Conservation (phyloP, 2,888 invertebrate species). For the Drosophila villosipedis region DNA sequence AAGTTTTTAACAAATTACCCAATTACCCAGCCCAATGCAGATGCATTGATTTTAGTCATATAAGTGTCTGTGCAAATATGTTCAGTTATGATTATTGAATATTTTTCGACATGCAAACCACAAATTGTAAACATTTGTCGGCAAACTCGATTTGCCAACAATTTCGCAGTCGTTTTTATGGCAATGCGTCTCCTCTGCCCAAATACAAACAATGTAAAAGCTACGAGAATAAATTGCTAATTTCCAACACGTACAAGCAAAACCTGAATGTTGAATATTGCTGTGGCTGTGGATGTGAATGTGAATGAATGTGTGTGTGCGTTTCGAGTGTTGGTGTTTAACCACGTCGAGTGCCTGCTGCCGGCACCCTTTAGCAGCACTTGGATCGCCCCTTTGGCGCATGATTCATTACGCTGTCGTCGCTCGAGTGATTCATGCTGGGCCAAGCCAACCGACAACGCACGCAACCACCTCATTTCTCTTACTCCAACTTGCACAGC, state of each 20-base stretch:
- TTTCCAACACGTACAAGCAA: conserved; percentile 62
- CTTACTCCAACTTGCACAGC: conserved; percentile 29
- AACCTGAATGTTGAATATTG: conserved; percentile 19
- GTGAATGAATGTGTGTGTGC: conserved; percentile 16
- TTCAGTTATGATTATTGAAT: conserved; percentile 44
- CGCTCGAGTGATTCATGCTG: conserved; percentile 67
- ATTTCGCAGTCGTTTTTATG: conserved; percentile 31
- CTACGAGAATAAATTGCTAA: conserved; percentile 64
- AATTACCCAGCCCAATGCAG: conserved; percentile 28
- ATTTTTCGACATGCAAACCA: conserved; percentile 39
- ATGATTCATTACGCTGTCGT: conserved; percentile 70
- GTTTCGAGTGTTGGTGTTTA: conserved; percentile 38
- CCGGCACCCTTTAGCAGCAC: conserved; percentile 35
- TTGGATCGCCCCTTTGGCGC: conserved; percentile 17
- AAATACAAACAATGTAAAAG: conserved; percentile 43
- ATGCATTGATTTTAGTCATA: conserved; percentile 47
- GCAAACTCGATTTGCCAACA: conserved; percentile 32
- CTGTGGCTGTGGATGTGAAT: not conserved
- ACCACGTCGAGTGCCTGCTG: conserved; percentile 40
- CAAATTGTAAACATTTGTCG: conserved; percentile 45
- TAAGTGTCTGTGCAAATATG: conserved; percentile 22
- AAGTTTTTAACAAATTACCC: conserved; percentile 42
- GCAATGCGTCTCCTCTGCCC: conserved; percentile 20
- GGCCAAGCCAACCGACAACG: conserved; percentile 40
- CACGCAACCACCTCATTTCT: conserved; percentile 65